phyloP scores from a whole-genome alignment of 23 tunicate species.

The Clavelina lepadiformis region DNA sequence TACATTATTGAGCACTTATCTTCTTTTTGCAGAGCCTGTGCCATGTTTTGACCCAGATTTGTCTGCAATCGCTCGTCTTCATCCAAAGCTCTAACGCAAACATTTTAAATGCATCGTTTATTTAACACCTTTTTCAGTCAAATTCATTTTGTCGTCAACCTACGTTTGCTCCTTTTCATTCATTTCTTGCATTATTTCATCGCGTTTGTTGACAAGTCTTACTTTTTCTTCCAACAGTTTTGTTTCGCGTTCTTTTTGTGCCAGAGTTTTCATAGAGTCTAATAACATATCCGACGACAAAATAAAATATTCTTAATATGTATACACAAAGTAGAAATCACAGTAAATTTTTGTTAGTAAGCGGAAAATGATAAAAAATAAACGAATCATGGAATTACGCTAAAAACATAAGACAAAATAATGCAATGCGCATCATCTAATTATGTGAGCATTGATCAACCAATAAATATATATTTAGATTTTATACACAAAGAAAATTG shows the following conservation, averaged over 20 bases:
- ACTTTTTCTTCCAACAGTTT: conserved; percentile 54
- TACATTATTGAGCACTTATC: conserved; percentile 82
- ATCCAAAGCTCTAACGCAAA: conserved; percentile 60
- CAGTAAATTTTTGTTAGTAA: too few relatives aligned
- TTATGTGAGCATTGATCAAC: too few relatives aligned
- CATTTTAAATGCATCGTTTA: not conserved
- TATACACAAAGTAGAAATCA: not conserved
- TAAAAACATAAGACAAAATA: too few relatives aligned
- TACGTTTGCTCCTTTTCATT: conserved; percentile 86
- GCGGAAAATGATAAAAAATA: too few relatives aligned
- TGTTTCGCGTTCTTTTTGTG: conserved; percentile 56
- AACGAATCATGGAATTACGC: too few relatives aligned
- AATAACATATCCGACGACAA: not conserved
- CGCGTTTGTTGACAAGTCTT: conserved; percentile 63
- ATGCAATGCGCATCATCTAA: too few relatives aligned
- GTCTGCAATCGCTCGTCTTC: conserved; percentile 79
- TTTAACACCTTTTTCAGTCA: not conserved
- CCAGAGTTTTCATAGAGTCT: conserved; percentile 67
- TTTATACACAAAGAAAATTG: too few relatives aligned
- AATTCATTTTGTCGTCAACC: conserved; percentile 4
- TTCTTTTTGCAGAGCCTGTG: conserved; percentile 52
- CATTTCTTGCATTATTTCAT: conserved; percentile 40
- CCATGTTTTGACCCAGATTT: conserved; percentile 61
- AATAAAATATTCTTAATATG: not conserved
- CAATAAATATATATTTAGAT: too few relatives aligned